Evolutionary conservation across 2,888 invertebrate genomes (phyloP).

Genomic region (Agrochola lota): DNA sequence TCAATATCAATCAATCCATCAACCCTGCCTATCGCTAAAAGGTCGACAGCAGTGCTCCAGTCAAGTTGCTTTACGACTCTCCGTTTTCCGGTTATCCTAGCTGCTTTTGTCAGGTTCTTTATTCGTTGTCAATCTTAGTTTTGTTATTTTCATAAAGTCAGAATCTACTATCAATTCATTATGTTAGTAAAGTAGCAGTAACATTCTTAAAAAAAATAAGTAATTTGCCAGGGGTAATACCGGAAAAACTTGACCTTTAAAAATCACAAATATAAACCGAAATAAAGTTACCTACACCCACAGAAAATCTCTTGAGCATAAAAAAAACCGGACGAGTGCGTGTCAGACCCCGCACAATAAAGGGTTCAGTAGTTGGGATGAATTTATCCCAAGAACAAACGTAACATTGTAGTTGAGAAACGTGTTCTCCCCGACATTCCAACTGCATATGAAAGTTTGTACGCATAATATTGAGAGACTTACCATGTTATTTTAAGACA

Average conservation of each 20-base stretch:
- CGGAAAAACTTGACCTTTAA: background rate
- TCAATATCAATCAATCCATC: slow-evolving; percentile 58
- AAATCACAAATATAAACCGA: background rate
- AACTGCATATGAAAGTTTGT: too few species aligned
- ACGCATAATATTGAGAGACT: too few species aligned
- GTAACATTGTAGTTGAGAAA: too few species aligned
- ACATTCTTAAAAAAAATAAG: slow-evolving; percentile 1
- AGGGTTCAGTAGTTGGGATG: too few species aligned
- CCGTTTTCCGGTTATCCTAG: background rate
- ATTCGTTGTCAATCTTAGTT: background rate
- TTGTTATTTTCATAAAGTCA: background rate
- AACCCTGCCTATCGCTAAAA: background rate
- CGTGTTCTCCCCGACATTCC: too few species aligned
- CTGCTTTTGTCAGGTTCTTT: background rate
- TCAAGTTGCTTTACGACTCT: slow-evolving; percentile 8
- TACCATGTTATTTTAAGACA: too few species aligned
- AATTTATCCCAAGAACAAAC: too few species aligned
- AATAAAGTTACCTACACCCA: slow-evolving; percentile 10
- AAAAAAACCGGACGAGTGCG: background rate
- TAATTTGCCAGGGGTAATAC: background rate
- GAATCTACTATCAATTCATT: background rate
- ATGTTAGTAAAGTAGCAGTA: background rate
- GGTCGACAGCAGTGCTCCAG: background rate
- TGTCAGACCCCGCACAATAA: too few species aligned
- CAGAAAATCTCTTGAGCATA: background rate